These are phyloP conservation scores for Ailuropoda melanoleuca DNA, from an alignment of 2,113 vertebrate species.

Conservation along the genomic window DNA sequence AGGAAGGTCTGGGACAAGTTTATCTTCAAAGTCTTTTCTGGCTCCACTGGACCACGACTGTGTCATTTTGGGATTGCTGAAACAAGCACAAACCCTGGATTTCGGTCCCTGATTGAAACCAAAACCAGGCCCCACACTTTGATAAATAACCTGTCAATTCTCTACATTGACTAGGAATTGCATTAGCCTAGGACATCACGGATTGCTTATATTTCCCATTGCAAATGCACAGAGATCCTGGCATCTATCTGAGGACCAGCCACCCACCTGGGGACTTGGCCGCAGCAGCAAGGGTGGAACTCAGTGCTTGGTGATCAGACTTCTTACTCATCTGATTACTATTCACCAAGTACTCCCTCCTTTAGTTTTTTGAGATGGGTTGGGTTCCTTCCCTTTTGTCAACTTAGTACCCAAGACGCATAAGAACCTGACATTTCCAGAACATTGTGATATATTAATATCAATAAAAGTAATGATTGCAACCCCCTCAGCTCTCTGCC, in stretches of 20 bases:
- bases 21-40: neutral
- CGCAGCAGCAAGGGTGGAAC: neutral
- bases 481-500: neutral
- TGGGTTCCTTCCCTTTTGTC: neutral
- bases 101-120: neutral
- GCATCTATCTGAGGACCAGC: neutral
- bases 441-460: neutral
- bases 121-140: neutral
- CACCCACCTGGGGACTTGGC: neutral
- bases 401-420: neutral
- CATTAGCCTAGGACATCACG: neutral
- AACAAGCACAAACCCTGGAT: neutral
- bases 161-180: neutral
- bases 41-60: neutral
- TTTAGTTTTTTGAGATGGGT: neutral
- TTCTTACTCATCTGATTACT: neutral
- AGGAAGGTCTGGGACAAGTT: neutral
- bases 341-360: accelerated
- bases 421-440: neutral
- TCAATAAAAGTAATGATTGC: constrained; percentile 17
- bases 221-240: neutral
- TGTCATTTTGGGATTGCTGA: neutral
- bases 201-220: neutral
- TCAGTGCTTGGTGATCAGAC: accelerated
- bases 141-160: constrained; percentile 6